Percentiles rank a stretch among this genome's conserved stretches.
Evolutionary conservation across 1,140 invertebrate genomes (phyloP).

Genomic region (Liolophura sinensis): DNA sequence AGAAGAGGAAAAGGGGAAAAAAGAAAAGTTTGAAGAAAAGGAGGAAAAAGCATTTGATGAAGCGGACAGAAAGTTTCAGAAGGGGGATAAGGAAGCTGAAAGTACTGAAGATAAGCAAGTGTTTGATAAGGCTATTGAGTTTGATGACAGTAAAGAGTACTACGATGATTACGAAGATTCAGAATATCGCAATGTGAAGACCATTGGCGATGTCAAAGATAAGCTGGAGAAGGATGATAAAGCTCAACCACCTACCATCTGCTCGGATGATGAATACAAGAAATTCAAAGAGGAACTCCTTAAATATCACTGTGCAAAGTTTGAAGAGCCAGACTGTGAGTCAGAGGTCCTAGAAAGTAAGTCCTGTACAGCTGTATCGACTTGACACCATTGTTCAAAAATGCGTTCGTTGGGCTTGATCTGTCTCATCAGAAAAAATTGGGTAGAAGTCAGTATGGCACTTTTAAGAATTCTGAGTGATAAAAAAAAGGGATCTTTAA

Average conservation of each 20-base stretch:
- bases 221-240: background rate
- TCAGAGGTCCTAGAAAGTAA: conserved; percentile 52
- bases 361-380: background rate
- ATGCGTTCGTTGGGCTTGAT: too few species aligned
- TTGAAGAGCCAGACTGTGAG: conserved; percentile 56
- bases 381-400: too few species aligned
- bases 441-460: too few species aligned
- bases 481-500: too few species aligned
- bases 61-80: background rate
- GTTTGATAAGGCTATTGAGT: too few species aligned
- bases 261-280: conserved; percentile 38
- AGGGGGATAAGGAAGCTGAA: conserved; percentile 2
- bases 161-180: background rate
- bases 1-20: background rate
- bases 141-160: too few species aligned
- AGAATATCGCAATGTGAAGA: background rate
- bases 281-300: conserved; percentile 72
- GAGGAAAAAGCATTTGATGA: background rate
- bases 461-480: too few species aligned
- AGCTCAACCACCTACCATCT: background rate
- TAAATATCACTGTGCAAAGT: conserved; percentile 72
- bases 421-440: too few species aligned
- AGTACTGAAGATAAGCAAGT: conserved; percentile 5
- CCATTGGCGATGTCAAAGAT: background rate
- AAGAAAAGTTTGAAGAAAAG: background rate